These are phyloP conservation scores for Gymnoscopelus microlampas DNA, from an alignment of 2,797 vertebrate genomes.

Conservation along the genomic window DNA sequence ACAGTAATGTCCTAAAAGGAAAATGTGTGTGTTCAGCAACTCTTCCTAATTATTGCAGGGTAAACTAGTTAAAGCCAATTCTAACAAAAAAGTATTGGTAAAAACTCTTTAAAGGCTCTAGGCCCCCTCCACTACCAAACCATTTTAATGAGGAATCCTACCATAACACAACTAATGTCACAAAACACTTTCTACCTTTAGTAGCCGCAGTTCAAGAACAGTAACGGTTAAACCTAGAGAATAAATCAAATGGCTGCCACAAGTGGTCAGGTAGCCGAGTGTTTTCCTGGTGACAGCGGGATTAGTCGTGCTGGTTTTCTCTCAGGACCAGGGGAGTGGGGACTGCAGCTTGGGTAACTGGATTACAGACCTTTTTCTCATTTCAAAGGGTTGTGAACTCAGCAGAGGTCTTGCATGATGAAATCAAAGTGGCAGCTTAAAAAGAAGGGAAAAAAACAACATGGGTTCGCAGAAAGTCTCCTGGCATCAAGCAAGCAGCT, in stretches of 20 bases:
- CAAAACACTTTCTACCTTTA: slow-evolving; percentile 54
- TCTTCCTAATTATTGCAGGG: background rate
- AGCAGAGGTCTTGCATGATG: slow-evolving; percentile 93
- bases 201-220: slow-evolving; percentile 28
- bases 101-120: no score
- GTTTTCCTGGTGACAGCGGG: slow-evolving; percentile 67
- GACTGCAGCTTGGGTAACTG: slow-evolving; percentile 87
- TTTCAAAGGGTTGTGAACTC: slow-evolving; percentile 97
- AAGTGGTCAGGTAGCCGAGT: slow-evolving; percentile 73
- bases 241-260: slow-evolving; percentile 75
- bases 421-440: slow-evolving; percentile 97
- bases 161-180: slow-evolving; percentile 43
- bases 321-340: slow-evolving; percentile 84
- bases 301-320: slow-evolving; percentile 78
- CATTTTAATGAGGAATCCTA: slow-evolving; percentile 2
- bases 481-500: slow-evolving; percentile 73
- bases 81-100: no score
- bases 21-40: background rate
- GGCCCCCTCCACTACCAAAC: slow-evolving; percentile 21
- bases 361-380: slow-evolving; percentile 93
- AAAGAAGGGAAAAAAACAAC: slow-evolving; percentile 78
- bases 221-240: slow-evolving; percentile 64
- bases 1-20: no score
- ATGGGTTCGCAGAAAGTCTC: slow-evolving; percentile 80
- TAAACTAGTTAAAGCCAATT: no score